Evolutionary conservation across 2,797 vertebrate species (phyloP).

Genomic region (Gorsachius magnificus): DNA sequence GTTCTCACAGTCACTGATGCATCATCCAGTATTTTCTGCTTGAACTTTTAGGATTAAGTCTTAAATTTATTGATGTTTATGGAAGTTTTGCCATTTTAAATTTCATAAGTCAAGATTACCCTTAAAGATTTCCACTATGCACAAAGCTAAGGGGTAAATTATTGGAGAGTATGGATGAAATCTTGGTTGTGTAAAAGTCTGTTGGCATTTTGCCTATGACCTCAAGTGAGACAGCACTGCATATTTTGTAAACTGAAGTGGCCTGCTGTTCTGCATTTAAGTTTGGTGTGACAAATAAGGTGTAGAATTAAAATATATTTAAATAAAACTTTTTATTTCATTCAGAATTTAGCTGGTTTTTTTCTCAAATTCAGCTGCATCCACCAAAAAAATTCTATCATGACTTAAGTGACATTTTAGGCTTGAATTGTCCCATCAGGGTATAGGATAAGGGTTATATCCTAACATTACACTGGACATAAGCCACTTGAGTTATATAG

Average conservation of each 20-base stretch:
- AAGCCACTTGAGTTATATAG: neutral
- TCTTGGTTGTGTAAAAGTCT: neutral
- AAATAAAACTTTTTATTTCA: neutral
- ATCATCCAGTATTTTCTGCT: neutral
- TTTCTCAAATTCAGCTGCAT: neutral
- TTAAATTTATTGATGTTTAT: neutral
- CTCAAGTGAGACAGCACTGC: neutral
- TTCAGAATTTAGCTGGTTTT: neutral
- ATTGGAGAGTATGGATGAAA: neutral
- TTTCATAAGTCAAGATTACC: neutral
- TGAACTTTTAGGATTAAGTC: neutral
- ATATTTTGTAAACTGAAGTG: neutral
- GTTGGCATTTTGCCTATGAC: neutral
- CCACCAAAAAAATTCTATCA: neutral
- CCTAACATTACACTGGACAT: neutral
- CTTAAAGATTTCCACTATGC: neutral
- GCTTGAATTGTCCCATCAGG: neutral
- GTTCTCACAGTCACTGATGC: neutral
- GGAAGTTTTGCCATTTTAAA: neutral
- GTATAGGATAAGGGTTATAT: fast-evolving
- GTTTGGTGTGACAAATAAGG: neutral
- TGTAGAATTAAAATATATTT: neutral
- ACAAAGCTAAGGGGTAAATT: neutral
- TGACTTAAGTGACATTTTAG: neutral
- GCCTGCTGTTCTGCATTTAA: neutral